Percentiles rank a stretch among this genome's conserved stretches.
These are phyloP conservation scores for Girardinus metallicus DNA, from an alignment of 2,797 vertebrate species.

Conservation along the genomic window DNA sequence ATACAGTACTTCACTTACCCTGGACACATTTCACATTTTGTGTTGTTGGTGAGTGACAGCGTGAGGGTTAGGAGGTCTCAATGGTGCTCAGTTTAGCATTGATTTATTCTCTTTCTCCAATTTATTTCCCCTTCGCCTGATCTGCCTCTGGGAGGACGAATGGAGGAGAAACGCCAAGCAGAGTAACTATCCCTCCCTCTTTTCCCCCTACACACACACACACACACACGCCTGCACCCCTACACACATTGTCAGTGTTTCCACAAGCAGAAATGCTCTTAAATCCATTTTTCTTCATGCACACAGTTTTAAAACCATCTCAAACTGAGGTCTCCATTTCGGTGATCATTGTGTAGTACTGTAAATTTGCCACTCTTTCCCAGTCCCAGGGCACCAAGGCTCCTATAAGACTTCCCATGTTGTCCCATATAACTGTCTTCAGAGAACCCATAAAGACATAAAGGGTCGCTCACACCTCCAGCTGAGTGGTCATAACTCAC, in stretches of 20 bases:
- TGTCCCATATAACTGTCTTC: conserved; percentile 74
- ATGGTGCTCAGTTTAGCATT: conserved; percentile 80
- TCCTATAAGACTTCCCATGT: conserved; percentile 72
- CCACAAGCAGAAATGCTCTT: conserved; percentile 33
- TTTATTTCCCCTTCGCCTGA: conserved; percentile 77
- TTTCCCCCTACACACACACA: conserved; percentile 4
- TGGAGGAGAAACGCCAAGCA: conserved; percentile 76
- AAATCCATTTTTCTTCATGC: conserved; percentile 47
- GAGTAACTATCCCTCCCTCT: conserved; percentile 52
- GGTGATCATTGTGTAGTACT: conserved; percentile 52
- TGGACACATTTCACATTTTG: conserved; percentile 36
- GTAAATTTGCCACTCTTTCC: conserved; percentile 65
- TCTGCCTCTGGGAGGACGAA: conserved; percentile 80
- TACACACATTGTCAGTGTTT: conserved; percentile 15
- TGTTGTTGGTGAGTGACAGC: conserved; percentile 49
- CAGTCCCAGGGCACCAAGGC: conserved; percentile 61
- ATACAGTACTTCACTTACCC: conserved; percentile 30
- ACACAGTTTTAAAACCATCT: conserved; percentile 15
- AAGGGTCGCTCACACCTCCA: conserved; percentile 66
- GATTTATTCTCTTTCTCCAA: conserved; percentile 82
- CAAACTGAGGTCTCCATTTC: conserved; percentile 37
- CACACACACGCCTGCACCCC: not conserved
- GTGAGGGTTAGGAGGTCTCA: conserved; percentile 75
- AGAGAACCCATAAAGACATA: conserved; percentile 76
- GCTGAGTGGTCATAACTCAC: conserved; percentile 77